Base-by-base conservation (phyloP, 1,140 invertebrate species). In the Hermetia illucens region DNA sequence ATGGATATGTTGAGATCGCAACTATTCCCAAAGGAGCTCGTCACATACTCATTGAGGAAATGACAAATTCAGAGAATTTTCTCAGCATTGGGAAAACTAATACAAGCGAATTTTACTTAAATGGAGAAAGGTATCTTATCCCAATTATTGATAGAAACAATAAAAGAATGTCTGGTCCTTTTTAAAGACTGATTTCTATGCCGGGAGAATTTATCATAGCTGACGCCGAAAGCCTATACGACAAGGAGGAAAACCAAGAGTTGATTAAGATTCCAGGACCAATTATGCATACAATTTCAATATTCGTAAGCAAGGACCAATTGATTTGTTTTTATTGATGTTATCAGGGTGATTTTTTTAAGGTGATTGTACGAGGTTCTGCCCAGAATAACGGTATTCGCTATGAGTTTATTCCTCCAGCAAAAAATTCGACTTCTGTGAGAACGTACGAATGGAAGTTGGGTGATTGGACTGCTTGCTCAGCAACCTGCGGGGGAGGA, bases 401-500 rank as follows among this genome's bases (percentile, higher is more conserved):
- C 36, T 90, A 84, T 63, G 82, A 90, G 58, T 92, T 88, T 62
- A 84, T 80, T 0, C 65, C 83, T 36, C 77, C 77, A 10, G 77
- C 78, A 36, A 15, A 55, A 12, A 64, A 65, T 62, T 51, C 74
- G 70, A 55, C 64, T 53, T 36, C 47, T 3, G 61, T 55, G 58
- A 75, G 58, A 52, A 75, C 63, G 54, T 79, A 79, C 53, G 50
- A 64, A 8, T 93, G 88, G 85, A 63, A 75, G 9, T 67, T 80
- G 41, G 70, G 73, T 2, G 79, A 82, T 35, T 88, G 82, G 82
- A 75, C 77, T 3, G 65, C 81, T 17, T 90, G 84, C 57, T 79
- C 81, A 4, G 71, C 66, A 4, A 78, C 79, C 5, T 89, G 85
- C 61, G 84, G 83, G 12, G 66, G 72, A 41, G 84, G 84, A 44